Base-by-base conservation (phyloP, 2,113 vertebrate genomes). In the human (Homo sapiens) region DNA sequence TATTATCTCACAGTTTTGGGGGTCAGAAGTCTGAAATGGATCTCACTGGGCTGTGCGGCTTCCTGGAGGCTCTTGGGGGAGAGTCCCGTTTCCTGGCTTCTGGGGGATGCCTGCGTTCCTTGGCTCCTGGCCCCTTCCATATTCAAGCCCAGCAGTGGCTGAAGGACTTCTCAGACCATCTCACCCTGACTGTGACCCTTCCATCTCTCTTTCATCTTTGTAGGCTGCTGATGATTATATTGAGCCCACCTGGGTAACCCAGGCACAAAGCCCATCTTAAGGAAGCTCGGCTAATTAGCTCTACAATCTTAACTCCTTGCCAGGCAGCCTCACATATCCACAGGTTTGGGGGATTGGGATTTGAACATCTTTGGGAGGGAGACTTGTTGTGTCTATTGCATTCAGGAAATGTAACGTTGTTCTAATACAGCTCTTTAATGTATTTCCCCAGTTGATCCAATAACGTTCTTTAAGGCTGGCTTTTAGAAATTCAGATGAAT, bases 121-220 rank as follows among this genome's bases (percentile, higher is more conserved):
- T 25, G n/a, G 48, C 50, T 48, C 5, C 0, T 16, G 23, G 76
- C 3, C 5, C 17, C 40, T 61, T 18, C 23, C 1, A 0, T 12
- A 23, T 72, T 72, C 32, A 32, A 72, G 40, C 11, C 75, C 64
- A 40, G 52, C 17, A 17, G 4, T 13, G 55, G 81, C 13, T 2
- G 13, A 35, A 4, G 38, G 35, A 40, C 8, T 50, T 50, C 18
- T 20, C 0, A 0, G 13, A 27, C 10, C 6, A 18, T 27, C 1
- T 35, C 3, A 12, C 10, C 6, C 48, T 8, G 38, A 43, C 2
- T 3, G 2, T 2, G 84, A 43, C 32, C 55, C 27, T 45, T 40
- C 40, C 40, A 12, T 10, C 23, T 20, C 10, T 27, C 45, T 30
- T n/a, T 30, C 22, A 20, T 50, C 45, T 32, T 43, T 9, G 14